phyloP scores from a whole-genome alignment of 30 jellyfish, hydroid and myxozoan genomes.

The Sanderia malayensis region DNA sequence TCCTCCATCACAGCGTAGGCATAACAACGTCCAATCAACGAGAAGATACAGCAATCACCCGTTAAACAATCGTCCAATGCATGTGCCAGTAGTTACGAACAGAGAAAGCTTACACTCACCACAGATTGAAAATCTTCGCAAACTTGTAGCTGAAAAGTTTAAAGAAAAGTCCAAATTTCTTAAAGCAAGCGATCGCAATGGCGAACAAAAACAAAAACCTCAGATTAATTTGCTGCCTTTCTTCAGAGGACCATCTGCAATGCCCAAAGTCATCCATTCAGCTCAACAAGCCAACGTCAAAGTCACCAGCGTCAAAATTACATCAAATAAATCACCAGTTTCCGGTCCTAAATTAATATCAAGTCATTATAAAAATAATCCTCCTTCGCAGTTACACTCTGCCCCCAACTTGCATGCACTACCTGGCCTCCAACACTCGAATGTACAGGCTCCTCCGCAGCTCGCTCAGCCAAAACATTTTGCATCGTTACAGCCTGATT shows the following conservation, averaged over 20 bases:
- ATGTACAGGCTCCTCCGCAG: neutral
- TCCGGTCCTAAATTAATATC: conserved; percentile 5
- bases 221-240: conserved; percentile 42
- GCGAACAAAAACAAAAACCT: conserved; percentile 29
- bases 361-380: neutral
- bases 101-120: conserved; percentile 59
- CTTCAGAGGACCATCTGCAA: conserved; percentile 65
- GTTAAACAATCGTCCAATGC: too few relatives aligned
- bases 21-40: conserved; percentile 15
- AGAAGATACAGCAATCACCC: conserved; percentile 4
- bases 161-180: neutral
- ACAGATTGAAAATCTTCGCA: conserved; percentile 47
- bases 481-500: neutral
- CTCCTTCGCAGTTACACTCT: neutral
- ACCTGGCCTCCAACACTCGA: neutral
- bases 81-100: conserved; percentile 7
- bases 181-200: conserved; percentile 1
- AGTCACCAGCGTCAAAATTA: conserved; percentile 15
- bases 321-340: conserved; percentile 5
- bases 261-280: conserved; percentile 12
- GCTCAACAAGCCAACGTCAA: conserved; percentile 15
- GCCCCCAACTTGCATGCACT: neutral
- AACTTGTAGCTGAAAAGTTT: conserved; percentile 40
- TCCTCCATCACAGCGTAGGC: conserved; percentile 71
- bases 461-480: neutral